phyloP scores from a whole-genome alignment of 2,888 invertebrate genomes.

The Sminthurides aquaticus region DNA sequence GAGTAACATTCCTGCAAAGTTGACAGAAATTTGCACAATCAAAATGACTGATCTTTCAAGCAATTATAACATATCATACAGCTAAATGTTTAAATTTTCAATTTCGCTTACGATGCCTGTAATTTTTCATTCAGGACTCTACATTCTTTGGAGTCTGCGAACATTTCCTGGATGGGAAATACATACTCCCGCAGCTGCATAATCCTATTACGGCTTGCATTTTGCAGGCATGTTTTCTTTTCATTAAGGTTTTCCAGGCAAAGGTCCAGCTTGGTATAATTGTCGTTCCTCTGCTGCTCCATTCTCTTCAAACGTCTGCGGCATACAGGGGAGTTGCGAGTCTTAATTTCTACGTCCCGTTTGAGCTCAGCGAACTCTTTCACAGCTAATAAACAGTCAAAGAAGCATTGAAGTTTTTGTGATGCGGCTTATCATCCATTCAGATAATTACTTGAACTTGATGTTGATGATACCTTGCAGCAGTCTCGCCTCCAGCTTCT shows the following conservation, averaged over 20 bases:
- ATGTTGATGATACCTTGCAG: slow-evolving; percentile 30
- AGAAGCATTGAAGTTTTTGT: not conserved
- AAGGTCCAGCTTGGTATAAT: slow-evolving; percentile 51
- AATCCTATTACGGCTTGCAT: slow-evolving; percentile 54
- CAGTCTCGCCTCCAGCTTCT: slow-evolving; percentile 23
- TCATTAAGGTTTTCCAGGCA: slow-evolving; percentile 51
- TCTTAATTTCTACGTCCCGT: slow-evolving; percentile 48
- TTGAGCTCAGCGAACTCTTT: slow-evolving; percentile 47
- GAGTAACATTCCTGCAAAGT: slow-evolving; percentile 12
- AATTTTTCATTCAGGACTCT: slow-evolving; percentile 11
- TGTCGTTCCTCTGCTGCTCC: slow-evolving; percentile 53
- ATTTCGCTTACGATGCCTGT: slow-evolving; percentile 15
- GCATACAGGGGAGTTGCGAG: slow-evolving; percentile 55
- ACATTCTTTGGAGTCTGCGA: slow-evolving; percentile 13
- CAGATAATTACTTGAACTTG: not conserved
- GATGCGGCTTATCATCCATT: not conserved
- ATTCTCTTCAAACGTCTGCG: slow-evolving; percentile 58
- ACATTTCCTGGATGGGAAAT: slow-evolving; percentile 59
- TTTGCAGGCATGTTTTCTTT: slow-evolving; percentile 55
- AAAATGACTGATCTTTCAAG: not conserved
- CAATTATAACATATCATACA: not conserved
- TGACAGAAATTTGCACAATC: not conserved
- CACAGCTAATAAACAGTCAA: slow-evolving; percentile 38
- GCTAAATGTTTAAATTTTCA: not conserved
- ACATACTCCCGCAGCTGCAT: slow-evolving; percentile 60